Evolutionary conservation across 2,888 invertebrate species (phyloP).

Genomic region (Aromia moschata): DNA sequence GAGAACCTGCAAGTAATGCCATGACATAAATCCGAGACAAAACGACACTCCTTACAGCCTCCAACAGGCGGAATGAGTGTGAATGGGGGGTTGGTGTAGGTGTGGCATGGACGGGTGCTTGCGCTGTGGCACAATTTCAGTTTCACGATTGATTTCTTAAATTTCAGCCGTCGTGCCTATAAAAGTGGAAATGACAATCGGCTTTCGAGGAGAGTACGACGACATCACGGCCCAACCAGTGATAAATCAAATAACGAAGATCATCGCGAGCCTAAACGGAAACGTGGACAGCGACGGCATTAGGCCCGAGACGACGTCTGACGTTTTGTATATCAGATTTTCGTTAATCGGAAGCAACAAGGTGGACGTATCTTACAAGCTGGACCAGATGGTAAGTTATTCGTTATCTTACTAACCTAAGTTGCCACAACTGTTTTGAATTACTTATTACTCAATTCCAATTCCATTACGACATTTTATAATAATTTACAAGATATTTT

Average conservation of each 20-base stretch:
- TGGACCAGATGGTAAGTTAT: conserved; percentile 77
- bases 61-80: no score
- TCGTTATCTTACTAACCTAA: background rate
- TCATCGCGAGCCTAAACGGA: conserved; percentile 63
- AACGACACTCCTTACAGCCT: no score
- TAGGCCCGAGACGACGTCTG: conserved; percentile 65
- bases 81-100: no score
- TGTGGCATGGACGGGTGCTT: no score
- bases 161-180: conserved; percentile 74
- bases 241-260: conserved; percentile 62
- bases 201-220: conserved; percentile 72
- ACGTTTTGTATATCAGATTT: conserved; percentile 68
- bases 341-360: conserved; percentile 77
- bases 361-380: conserved; percentile 80
- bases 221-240: conserved; percentile 64
- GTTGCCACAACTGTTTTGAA: no score
- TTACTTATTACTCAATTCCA: no score
- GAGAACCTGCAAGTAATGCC: no score
- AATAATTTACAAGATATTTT: background rate
- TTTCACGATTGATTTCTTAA: no score
- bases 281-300: conserved; percentile 64
- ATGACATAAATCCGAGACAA: no score
- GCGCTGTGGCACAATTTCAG: no score
- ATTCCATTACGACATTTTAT: background rate
- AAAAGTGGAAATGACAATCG: conserved; percentile 78